These are phyloP conservation scores for Protobothrops flavoviridis DNA, from an alignment of 2,113 vertebrate genomes.

Conservation along the genomic window DNA sequence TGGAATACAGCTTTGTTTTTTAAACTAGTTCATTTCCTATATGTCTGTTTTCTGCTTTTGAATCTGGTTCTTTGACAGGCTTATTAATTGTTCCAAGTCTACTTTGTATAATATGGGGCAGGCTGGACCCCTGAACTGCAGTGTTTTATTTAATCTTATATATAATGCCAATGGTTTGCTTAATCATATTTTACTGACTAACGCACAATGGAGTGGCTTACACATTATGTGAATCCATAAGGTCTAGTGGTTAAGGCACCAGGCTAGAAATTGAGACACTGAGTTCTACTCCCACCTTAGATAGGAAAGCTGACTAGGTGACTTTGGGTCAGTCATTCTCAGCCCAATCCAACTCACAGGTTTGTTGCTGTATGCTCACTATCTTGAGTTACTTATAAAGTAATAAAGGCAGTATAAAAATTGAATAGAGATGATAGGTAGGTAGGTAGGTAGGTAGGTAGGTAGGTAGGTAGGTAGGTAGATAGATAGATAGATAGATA, in stretches of 20 bases:
- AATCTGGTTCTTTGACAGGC: neutral
- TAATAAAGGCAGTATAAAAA: neutral
- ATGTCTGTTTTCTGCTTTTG: neutral
- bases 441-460: neutral
- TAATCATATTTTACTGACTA: neutral
- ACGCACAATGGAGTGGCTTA: neutral
- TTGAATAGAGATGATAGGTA: neutral
- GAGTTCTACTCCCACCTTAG: neutral
- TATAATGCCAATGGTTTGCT: neutral
- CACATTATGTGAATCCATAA: neutral
- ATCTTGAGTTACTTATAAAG: neutral
- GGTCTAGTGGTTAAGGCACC: neutral
- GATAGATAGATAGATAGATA: neutral
- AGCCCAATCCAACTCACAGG: neutral
- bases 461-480: fast-evolving
- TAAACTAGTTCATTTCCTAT: neutral
- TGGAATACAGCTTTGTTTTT: neutral
- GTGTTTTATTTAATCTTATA: neutral
- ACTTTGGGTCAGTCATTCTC: neutral
- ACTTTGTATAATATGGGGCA: neutral
- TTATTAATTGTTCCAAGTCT: neutral
- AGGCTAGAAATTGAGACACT: neutral
- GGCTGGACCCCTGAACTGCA: neutral
- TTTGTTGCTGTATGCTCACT: neutral
- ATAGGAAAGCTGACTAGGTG: neutral